phyloP scores from a whole-genome alignment of 2,113 vertebrate genomes.

The Furnarius figulus region DNA sequence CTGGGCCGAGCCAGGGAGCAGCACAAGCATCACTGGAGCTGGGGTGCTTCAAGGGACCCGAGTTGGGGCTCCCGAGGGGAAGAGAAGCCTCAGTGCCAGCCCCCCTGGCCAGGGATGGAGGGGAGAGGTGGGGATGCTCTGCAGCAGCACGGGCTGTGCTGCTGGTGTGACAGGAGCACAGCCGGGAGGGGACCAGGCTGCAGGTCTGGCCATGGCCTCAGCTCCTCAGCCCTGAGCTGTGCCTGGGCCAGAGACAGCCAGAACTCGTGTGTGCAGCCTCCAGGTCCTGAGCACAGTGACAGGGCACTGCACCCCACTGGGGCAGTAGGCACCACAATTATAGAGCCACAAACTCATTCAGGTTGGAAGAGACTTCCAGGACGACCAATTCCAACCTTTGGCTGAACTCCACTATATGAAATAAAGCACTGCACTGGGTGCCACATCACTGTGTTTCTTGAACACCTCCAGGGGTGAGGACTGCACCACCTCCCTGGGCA shows the following conservation, averaged over 20 bases:
- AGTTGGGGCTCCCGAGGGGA: background rate
- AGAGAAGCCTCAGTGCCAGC: background rate
- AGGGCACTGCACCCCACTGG: background rate
- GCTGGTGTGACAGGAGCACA: background rate
- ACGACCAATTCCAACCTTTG: too few species aligned
- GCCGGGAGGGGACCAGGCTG: background rate
- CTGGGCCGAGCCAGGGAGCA: background rate
- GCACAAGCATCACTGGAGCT: fast-evolving
- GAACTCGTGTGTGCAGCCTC: background rate
- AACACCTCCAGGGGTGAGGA: background rate
- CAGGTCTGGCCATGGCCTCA: background rate
- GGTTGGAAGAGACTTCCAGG: background rate
- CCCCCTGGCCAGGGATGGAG: background rate
- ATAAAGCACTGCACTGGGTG: fast-evolving
- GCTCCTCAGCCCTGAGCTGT: background rate
- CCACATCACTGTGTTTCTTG: background rate
- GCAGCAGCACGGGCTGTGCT: background rate
- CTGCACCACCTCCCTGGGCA: background rate
- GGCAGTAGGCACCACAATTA: background rate
- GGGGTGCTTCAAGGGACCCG: background rate
- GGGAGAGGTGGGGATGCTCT: background rate
- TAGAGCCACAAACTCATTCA: fast-evolving
- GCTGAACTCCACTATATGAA: fast-evolving
- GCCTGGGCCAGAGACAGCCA: background rate
- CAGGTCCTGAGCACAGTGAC: background rate